phyloP scores from a whole-genome alignment of 2,888 invertebrate genomes.

The Oscheius sp. region DNA sequence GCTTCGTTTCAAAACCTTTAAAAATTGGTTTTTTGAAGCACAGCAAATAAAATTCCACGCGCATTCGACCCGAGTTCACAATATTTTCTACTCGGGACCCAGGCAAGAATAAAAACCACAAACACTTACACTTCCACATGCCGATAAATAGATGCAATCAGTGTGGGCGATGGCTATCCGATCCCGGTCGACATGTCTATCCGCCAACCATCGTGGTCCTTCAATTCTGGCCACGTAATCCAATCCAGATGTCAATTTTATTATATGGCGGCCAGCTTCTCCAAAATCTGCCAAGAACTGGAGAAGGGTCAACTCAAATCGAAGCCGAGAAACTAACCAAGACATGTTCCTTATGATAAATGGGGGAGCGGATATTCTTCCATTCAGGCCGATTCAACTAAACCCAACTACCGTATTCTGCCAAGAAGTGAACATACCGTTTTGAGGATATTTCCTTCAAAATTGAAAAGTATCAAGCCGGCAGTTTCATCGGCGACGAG shows the following conservation, averaged over 20 bases:
- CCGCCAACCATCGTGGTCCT: slow-evolving; percentile 54
- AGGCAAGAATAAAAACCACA: neutral
- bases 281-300: slow-evolving; percentile 20
- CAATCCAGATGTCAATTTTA: slow-evolving; percentile 48
- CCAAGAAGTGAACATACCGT: slow-evolving; percentile 28
- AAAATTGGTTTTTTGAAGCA: neutral
- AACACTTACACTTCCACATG: slow-evolving; percentile 52
- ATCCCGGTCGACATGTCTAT: slow-evolving; percentile 50
- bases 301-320: neutral
- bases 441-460: slow-evolving; percentile 46
- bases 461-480: slow-evolving; percentile 52
- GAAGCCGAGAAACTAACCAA: slow-evolving; percentile 37
- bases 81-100: neutral
- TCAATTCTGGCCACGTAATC: slow-evolving; percentile 59
- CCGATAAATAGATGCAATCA: slow-evolving; percentile 57
- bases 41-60: neutral
- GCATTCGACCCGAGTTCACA: neutral
- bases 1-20: slow-evolving; percentile 18
- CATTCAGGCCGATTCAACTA: slow-evolving; percentile 47
- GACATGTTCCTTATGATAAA: slow-evolving; percentile 54
- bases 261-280: slow-evolving; percentile 42
- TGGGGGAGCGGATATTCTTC: slow-evolving; percentile 45
- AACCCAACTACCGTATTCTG: slow-evolving; percentile 3
- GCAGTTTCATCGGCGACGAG: slow-evolving; percentile 49
- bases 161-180: slow-evolving; percentile 54